Evolutionary conservation across 2,797 vertebrate genomes (phyloP), one percentile per base, ranked within the genome.

Genomic region (Macrochelys suwanniensis): DNA sequence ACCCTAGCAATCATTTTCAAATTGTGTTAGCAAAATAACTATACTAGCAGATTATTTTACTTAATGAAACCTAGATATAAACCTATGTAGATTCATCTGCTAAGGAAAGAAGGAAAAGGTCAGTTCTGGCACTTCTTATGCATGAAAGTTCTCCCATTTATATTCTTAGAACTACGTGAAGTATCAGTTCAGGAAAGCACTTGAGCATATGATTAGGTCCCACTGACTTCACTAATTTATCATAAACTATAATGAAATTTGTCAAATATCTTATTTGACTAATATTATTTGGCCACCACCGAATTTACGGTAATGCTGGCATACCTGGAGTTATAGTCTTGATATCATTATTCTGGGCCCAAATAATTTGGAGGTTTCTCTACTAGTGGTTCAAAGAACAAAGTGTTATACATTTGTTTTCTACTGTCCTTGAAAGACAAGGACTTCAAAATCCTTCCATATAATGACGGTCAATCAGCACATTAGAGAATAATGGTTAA

Each of bases 241-340:
- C 25, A 59, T 78, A 78, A 80, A 25, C 19, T 0, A 59, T 65
- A n/a, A 65, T 42, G 37, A 42, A 25, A 74, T 74, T 12, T 74
- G 9, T 26, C 5, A 33, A 31, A 4, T 3, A 1, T 4, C 17
- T 28, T 80, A 23, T 0, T 71, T 54, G 5, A 93, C 0, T 7
- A 87, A 82, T 85, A 10, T 33, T 26, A 2, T 76, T 92, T 88
- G 65, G 76, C 92, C 0, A 0, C 11, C 12, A 77, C 31, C 50
- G 21, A 26, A 23, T 42, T 74, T 37, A 68, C 11, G 8, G 6
- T 74, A 74, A 42, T 74, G 21, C 21, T 42, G 68, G 8, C 19
- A 74, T 28, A 47, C 45, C 25, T 47, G 21, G 45, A 47, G 15
- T 49, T 74, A 23, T 77, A 77, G 15, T 47, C 13, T 10, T 77